These are phyloP conservation scores for Tachysurus fulvidraco DNA, from an alignment of 2,113 vertebrate species.

Conservation along the genomic window DNA sequence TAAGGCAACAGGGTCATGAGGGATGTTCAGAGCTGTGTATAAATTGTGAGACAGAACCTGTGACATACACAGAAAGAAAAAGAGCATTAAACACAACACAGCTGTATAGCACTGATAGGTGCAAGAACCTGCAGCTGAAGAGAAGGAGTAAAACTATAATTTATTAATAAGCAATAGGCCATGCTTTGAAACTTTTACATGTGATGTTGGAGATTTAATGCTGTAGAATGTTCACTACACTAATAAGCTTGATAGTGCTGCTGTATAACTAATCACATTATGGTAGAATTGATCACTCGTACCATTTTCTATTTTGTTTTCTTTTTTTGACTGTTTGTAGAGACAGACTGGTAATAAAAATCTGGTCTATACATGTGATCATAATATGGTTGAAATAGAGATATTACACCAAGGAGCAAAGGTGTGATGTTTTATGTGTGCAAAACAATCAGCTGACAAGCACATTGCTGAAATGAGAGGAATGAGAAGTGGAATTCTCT, in stretches of 20 bases:
- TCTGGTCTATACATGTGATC: neutral
- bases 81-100: neutral
- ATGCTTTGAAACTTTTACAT: neutral
- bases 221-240: neutral
- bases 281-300: neutral
- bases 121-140: neutral
- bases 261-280: neutral
- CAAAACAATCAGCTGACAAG: constrained; percentile 3
- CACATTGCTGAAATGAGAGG: neutral
- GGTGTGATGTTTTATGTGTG: neutral
- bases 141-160: neutral
- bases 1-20: constrained; percentile 74
- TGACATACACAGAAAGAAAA: neutral
- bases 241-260: neutral
- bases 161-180: neutral
- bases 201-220: too few relatives aligned
- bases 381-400: neutral
- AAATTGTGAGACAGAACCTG: constrained; percentile 81
- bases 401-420: neutral
- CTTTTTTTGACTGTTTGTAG: neutral
- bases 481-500: constrained; percentile 3
- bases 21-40: constrained; percentile 79
- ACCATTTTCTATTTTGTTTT: neutral
- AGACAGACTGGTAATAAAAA: neutral
- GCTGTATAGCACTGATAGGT: neutral